Conservation (phyloP, 2,797 vertebrate genomes). For the Myioborus miniatus region DNA sequence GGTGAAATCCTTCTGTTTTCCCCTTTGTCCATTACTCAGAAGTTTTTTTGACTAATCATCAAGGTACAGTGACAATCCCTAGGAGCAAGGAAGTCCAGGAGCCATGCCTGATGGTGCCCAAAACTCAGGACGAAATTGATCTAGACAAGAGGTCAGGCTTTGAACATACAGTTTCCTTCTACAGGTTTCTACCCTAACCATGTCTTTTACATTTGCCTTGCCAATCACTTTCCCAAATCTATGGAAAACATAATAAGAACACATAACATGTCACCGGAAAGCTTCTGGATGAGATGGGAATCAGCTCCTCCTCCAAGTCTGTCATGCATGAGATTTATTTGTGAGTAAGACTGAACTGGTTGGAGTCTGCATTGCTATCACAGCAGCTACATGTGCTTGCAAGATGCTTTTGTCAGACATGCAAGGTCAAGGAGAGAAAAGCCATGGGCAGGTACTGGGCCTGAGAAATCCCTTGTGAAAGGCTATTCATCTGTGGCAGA, state of each 20-base stretch:
- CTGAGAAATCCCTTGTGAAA: not conserved
- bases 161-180: not conserved
- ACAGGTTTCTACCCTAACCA: not conserved
- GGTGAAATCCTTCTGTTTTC: not conserved
- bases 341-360: not conserved
- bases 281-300: not conserved
- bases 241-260: not conserved
- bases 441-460: not conserved
- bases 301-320: not conserved
- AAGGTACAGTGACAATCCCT: not conserved
- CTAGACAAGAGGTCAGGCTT: not conserved
- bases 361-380: not conserved
- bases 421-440: not conserved
- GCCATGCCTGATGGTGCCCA: not conserved
- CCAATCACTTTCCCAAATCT: not conserved
- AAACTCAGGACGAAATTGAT: not conserved
- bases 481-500: not conserved
- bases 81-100: not conserved
- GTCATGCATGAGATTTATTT: not conserved
- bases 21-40: not conserved
- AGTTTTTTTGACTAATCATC: not conserved
- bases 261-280: not conserved
- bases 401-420: not conserved
- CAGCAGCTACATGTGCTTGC: not conserved
- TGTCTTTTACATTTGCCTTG: not conserved